Conservation (phyloP, 2,113 vertebrate species). For the Haemorhous mexicanus region DNA sequence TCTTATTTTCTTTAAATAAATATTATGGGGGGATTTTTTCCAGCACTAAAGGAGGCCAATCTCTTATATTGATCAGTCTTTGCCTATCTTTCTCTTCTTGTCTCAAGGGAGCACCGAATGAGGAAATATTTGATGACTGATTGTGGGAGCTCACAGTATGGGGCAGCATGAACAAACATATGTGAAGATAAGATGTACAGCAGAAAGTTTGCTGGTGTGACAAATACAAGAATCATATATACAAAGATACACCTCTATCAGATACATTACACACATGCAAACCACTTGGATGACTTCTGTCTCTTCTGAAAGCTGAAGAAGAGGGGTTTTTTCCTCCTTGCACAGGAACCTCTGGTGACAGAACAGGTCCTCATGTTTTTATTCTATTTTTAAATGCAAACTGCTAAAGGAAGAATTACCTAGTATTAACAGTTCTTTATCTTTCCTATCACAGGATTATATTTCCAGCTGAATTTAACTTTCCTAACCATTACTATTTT, state of each 20-base stretch:
- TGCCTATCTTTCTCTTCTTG: not conserved
- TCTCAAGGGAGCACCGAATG: not conserved
- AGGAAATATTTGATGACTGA: conserved; percentile 1
- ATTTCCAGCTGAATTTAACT: not conserved
- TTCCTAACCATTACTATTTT: not conserved
- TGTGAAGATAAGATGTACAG: not conserved
- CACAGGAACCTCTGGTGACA: not conserved
- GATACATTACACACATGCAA: not conserved
- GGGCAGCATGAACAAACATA: not conserved
- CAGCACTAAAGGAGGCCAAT: not conserved
- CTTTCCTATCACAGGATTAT: not conserved
- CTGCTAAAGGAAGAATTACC: not conserved
- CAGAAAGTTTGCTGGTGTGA: not conserved
- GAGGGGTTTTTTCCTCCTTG: not conserved
- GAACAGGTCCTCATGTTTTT: not conserved
- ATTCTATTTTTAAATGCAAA: not conserved
- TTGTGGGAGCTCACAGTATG: not conserved
- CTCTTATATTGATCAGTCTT: not conserved
- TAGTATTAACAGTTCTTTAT: not conserved
- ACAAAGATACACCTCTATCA: not conserved
- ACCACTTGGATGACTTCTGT: not conserved
- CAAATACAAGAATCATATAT: not conserved
- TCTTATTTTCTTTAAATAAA: not conserved
- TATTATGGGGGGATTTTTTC: not conserved
- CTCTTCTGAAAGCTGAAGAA: not conserved